Conservation (phyloP, 1,140 invertebrate species). For the Holcopasites calliopsidis region DNA sequence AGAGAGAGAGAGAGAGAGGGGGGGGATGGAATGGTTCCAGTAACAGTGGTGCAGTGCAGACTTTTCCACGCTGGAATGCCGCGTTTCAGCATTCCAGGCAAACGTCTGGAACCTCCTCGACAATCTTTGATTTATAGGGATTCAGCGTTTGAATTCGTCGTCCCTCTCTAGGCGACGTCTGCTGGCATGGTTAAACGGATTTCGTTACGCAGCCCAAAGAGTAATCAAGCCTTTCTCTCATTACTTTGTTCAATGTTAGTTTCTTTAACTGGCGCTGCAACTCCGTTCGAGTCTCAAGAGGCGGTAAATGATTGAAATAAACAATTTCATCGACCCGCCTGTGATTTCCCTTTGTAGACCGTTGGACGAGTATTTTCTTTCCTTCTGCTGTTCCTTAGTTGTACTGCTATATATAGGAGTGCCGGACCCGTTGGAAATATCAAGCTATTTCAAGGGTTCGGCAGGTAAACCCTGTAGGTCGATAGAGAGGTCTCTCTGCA, state of each 20-base stretch:
- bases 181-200: neutral
- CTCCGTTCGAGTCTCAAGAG: no score
- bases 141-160: neutral
- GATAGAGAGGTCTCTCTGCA: neutral
- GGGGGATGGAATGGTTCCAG: constrained; percentile 29
- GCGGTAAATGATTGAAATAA: no score
- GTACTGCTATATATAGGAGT: neutral
- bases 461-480: neutral
- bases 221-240: no score
- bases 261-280: no score
- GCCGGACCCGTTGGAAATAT: constrained; percentile 34
- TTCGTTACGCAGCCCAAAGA: neutral
- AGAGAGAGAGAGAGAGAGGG: neutral
- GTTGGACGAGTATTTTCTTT: neutral
- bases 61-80: constrained; percentile 46
- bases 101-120: constrained; percentile 16
- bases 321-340: no score
- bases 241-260: no score
- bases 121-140: constrained; percentile 21
- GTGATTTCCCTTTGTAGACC: no score
- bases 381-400: neutral
- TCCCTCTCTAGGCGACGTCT: neutral
- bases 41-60: constrained; percentile 4
- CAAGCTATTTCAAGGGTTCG: neutral
- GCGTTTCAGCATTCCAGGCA: constrained; percentile 46